Conservation (phyloP, 1,140 invertebrate genomes). For the Littorina saxatilis region DNA sequence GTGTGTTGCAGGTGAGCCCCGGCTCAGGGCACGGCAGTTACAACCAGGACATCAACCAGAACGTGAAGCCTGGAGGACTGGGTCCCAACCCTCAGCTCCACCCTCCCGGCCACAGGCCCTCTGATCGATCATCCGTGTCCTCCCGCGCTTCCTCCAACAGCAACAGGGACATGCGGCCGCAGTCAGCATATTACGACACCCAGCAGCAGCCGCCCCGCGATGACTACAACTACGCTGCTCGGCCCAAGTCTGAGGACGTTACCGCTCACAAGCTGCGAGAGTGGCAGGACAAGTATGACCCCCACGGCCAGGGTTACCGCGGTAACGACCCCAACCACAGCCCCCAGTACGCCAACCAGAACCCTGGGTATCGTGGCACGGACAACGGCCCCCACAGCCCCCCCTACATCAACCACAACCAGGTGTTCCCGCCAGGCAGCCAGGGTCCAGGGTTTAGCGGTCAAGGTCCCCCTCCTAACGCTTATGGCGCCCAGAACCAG, state of each 20-base stretch:
- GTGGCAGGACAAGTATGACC: slow-evolving; percentile 62
- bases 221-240: slow-evolving; percentile 20
- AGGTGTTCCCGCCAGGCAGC: not conserved
- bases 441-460: slow-evolving; percentile 47
- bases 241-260: slow-evolving; percentile 69
- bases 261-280: slow-evolving; percentile 58
- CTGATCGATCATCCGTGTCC: slow-evolving; percentile 52
- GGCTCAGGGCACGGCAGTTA: slow-evolving; percentile 25
- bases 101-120: slow-evolving; percentile 34
- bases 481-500: not conserved
- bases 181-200: slow-evolving; percentile 63
- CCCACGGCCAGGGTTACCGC: slow-evolving; percentile 33
- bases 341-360: slow-evolving; percentile 27
- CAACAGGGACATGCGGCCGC: slow-evolving; percentile 61
- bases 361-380: slow-evolving; percentile 7
- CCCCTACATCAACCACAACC: slow-evolving; percentile 36
- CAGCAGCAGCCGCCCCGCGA: slow-evolving; percentile 48
- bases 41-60: slow-evolving; percentile 34
- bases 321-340: slow-evolving; percentile 28
- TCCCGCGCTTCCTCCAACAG: slow-evolving; percentile 56
- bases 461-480: slow-evolving; percentile 3
- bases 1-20: slow-evolving; percentile 1
- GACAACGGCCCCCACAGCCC: slow-evolving; percentile 25
- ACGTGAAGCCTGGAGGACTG: slow-evolving; percentile 17
- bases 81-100: slow-evolving; percentile 15